Base-by-base conservation (phyloP, 2,888 invertebrate species). In the Hedya salicella region DNA sequence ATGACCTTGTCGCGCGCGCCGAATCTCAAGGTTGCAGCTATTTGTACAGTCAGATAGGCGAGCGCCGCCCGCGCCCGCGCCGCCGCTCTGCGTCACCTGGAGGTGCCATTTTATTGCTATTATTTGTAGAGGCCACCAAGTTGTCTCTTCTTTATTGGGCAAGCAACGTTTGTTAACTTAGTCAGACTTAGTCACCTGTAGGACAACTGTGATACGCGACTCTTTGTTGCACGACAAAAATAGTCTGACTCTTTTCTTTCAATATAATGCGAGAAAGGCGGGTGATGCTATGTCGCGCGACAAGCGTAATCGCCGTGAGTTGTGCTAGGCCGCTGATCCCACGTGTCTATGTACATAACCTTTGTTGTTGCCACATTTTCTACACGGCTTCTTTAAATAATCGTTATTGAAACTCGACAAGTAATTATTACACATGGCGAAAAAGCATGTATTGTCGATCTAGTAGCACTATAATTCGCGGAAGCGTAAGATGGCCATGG, bases 1-100 rank as follows among this genome's bases (percentile, higher is more conserved):
- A 80, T 91, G 91, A 91, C 91, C 91, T 91, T 92, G 91, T 85
- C 89, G 86, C 86, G 87, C 80, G 83, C 88, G 89, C 90, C 89
- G 86, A 92, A 92, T 87, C 82, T 85, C 91, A 91, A 92, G 91
- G 91, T 89, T 83, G 85, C 85, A 81, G 86, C 88, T 90, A 91
- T 92, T 91, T 91, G 91, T 87, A 91, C 86, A 87, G 87, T 83
- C 86, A 86, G 86, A 89, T 88, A 88, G 85, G 78, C 79, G 75
- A 78, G 78, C 77, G 73, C 75, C 44, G 69, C 71, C 71, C 70
- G 67, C 72, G 65, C 70, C 73, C 72, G 72, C 73, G 61, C 70
- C 69, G 69, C 71, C 77, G 71, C 76, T 78, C 80, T 82, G 79
- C 85, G 82, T 83, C 86, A 85, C 84, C 84, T 84, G 86, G 84